Evolutionary conservation across 2,797 vertebrate species (phyloP), one percentile per base, ranked within the genome.

Genomic region (Eremophila alpestris): DNA sequence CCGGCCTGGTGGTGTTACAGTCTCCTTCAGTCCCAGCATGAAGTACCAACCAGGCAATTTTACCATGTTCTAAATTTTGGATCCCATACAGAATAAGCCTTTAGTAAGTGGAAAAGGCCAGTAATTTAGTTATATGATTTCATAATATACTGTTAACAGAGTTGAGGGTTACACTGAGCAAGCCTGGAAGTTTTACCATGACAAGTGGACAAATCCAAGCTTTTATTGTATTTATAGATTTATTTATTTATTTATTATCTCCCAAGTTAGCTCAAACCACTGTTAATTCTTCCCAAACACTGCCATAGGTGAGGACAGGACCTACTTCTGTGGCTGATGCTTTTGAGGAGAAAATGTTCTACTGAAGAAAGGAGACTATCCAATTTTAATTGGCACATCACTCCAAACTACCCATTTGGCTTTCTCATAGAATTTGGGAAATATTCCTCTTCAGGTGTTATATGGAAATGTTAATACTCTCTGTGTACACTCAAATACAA

Each of bases 241-340:
- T 38, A 10, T 38, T 38, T 38, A 41, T 41, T 41, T 41, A 41
- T 41, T 41, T 24, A 64, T 41, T 16, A n/a, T 56, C 20, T 4
- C 5, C 18, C 12, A 67, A 58, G 24, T 65, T 67, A 69, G 13
- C 27, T 40, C 27, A 90, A 80, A 69, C 34, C 21, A 43, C 19
- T 34, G 11, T 49, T 89, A 83, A 34, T 68, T 87, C 36, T 77
- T 90, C 69, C 45, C 27, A 60, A 59, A 60, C 30, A 6, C 34
- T 88, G 41, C 7, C 13, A 3, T 24, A 59, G 3, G 5, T 76
- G 11, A 10, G 16, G 16, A 46, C 0, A 5, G 10, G 15, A 36
- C 16, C 54, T 79, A 38, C 10, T 69, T 65, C 34, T 63, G 32
- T 88, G 45, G 14, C 27, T 88, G 29, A 38, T 4, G 2, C 48